Conservation (phyloP, 2,113 vertebrate species). For the Okapia johnstoni region DNA sequence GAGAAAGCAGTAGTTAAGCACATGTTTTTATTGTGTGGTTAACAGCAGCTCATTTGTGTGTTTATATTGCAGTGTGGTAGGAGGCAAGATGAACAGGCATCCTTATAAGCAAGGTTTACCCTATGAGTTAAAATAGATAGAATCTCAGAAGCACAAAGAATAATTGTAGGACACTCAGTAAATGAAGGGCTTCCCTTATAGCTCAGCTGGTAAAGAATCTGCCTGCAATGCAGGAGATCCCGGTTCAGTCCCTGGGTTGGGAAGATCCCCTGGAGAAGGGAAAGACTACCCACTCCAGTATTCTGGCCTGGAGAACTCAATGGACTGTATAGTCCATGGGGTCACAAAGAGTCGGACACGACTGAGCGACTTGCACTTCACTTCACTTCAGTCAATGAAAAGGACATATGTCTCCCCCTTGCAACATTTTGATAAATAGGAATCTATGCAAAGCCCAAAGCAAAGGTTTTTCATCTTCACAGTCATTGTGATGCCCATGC, state of each 20-base stretch:
- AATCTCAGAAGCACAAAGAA: neutral
- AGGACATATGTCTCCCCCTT: neutral
- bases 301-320: neutral
- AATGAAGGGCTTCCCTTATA: neutral
- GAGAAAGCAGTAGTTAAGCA: slow-evolving; percentile 11
- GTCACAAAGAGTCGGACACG: neutral
- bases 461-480: neutral
- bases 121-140: neutral
- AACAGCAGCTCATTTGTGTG: neutral
- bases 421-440: neutral
- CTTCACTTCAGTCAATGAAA: neutral
- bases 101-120: neutral
- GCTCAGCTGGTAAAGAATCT: neutral
- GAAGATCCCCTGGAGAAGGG: neutral
- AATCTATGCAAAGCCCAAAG: neutral
- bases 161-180: neutral
- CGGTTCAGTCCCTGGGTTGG: neutral
- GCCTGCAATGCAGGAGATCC: neutral
- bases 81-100: neutral
- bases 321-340: neutral
- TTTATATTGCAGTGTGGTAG: neutral
- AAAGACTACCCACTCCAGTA: neutral
- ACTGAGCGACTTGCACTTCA: neutral
- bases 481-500: neutral
- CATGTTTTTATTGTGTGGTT: neutral